Percentiles rank a stretch among this genome's conserved stretches.
These are phyloP conservation scores for Heterodera filipjevi DNA, from an alignment of 2,888 invertebrate species.

Conservation along the genomic window DNA sequence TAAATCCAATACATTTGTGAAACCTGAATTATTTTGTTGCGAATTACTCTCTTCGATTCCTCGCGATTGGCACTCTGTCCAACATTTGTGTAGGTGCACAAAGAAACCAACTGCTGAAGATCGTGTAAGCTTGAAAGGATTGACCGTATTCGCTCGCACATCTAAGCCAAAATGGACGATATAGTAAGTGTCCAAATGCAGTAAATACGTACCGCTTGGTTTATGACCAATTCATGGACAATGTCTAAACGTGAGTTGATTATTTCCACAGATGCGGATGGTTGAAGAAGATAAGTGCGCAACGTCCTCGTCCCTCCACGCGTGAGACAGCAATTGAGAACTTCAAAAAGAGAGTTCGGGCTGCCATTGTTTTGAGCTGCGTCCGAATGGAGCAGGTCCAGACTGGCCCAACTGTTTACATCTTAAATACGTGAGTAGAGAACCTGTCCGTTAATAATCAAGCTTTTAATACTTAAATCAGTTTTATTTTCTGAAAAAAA, in stretches of 20 bases:
- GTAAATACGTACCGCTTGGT: constrained; percentile 36
- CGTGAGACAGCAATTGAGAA: constrained; percentile 76
- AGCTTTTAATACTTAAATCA: neutral
- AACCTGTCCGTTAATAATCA: neutral
- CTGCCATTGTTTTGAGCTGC: constrained; percentile 49
- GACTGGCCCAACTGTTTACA: constrained; percentile 78
- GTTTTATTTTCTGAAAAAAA: neutral
- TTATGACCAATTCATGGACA: constrained; percentile 74
- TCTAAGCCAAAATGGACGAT: constrained; percentile 32
- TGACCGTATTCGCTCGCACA: constrained; percentile 46
- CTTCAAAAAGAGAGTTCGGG: constrained; percentile 72
- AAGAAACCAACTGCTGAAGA: constrained; percentile 78
- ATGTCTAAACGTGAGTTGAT: constrained; percentile 78
- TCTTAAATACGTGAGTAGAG: constrained; percentile 70
- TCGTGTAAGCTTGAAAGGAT: constrained; percentile 72
- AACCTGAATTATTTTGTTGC: constrained; percentile 40
- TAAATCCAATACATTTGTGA: neutral
- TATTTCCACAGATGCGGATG: constrained; percentile 74
- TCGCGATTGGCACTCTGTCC: constrained; percentile 69
- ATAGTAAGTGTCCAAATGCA: neutral
- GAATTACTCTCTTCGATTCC: constrained; percentile 36
- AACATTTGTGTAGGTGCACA: constrained; percentile 64
- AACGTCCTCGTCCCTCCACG: constrained; percentile 78
- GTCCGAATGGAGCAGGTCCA: constrained; percentile 69
- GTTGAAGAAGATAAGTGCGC: constrained; percentile 77